These are phyloP conservation scores for Cataglyphis altisquamis DNA, from an alignment of 2,888 invertebrate species.

Conservation along the genomic window DNA sequence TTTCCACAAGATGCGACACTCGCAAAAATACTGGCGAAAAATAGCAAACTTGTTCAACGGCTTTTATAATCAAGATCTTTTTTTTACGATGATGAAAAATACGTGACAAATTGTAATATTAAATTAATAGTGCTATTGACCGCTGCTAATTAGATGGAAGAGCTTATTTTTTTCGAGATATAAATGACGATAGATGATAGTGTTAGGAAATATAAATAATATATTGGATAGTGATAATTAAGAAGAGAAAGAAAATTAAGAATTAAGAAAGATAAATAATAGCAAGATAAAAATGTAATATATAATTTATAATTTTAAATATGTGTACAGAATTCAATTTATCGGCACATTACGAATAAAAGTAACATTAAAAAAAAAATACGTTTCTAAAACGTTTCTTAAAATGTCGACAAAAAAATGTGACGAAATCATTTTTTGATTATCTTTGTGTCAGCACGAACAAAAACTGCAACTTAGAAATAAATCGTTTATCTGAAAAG, in stretches of 20 bases:
- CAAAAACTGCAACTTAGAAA: slow-evolving; percentile 15
- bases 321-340: slow-evolving; percentile 15
- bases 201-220: background rate
- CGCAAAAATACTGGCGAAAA: background rate
- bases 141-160: background rate
- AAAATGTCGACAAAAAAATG: slow-evolving; percentile 22
- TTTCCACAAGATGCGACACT: background rate
- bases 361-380: slow-evolving; percentile 29
- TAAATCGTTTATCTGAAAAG: background rate
- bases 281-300: slow-evolving; percentile 21
- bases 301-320: background rate
- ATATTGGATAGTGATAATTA: background rate
- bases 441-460: slow-evolving; percentile 17
- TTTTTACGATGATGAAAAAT: background rate
- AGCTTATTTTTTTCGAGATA: background rate
- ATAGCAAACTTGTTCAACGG: background rate
- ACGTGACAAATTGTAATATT: background rate
- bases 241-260: too few relatives aligned
- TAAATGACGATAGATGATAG: background rate
- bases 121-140: background rate
- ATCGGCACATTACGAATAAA: slow-evolving; percentile 14
- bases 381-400: slow-evolving; percentile 1
- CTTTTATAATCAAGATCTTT: background rate
- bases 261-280: background rate
- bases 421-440: slow-evolving; percentile 28